phyloP scores from a whole-genome alignment of 2,888 invertebrate genomes.

The Tetropium fuscum region DNA sequence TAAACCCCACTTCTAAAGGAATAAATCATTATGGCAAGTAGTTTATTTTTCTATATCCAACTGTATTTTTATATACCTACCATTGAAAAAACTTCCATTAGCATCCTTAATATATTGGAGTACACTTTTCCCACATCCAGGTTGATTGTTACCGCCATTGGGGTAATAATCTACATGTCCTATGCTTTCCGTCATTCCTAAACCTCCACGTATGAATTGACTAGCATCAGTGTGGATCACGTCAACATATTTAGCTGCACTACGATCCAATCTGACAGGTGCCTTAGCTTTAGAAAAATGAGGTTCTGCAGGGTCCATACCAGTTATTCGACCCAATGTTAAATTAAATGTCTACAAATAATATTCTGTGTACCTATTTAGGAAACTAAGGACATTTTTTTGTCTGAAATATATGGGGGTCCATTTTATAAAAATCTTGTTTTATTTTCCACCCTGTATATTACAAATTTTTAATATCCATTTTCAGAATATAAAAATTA shows the following conservation, averaged over 20 bases:
- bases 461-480: too few relatives aligned
- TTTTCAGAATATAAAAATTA: too few relatives aligned
- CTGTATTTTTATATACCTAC: too few relatives aligned
- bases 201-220: slow-evolving; percentile 79
- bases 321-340: slow-evolving; percentile 83
- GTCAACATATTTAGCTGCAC: slow-evolving; percentile 91
- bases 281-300: slow-evolving; percentile 86
- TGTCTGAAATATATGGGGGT: too few relatives aligned
- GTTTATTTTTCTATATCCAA: too few relatives aligned
- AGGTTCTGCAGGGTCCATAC: slow-evolving; percentile 93
- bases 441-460: too few relatives aligned
- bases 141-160: slow-evolving; percentile 87
- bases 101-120: slow-evolving; percentile 75
- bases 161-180: slow-evolving; percentile 95
- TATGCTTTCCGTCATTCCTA: slow-evolving; percentile 85
- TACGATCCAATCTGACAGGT: slow-evolving; percentile 84
- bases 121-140: slow-evolving; percentile 74
- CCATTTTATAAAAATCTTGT: too few relatives aligned
- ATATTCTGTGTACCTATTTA: too few relatives aligned
- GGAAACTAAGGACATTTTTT: too few relatives aligned
- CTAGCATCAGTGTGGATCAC: slow-evolving; percentile 90
- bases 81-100: slow-evolving; percentile 73
- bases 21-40: too few relatives aligned
- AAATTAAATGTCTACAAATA: slow-evolving; percentile 72
- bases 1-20: too few relatives aligned